Evolutionary conservation across 1,140 invertebrate genomes (phyloP).

Genomic region (Plectus sambesii): DNA sequence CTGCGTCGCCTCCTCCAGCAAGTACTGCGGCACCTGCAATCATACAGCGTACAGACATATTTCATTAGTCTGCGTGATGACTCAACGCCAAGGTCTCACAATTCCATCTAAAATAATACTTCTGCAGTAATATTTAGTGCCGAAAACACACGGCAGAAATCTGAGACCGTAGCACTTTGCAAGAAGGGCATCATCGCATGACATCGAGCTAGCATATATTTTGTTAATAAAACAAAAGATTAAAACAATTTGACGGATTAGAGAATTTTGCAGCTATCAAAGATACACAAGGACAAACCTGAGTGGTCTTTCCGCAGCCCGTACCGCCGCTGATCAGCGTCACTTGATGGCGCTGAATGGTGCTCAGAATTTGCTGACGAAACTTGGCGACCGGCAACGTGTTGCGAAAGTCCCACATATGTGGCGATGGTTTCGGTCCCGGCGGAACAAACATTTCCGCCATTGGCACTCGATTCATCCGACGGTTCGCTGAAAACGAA

Average conservation of each 20-base stretch:
- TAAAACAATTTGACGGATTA: too few species aligned
- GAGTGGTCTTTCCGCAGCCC: constrained; percentile 79
- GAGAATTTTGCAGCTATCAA: too few species aligned
- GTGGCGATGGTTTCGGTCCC: constrained; percentile 48
- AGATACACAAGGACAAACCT: too few species aligned
- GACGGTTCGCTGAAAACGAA: constrained; percentile 52
- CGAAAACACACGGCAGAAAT: too few species aligned
- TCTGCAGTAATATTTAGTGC: too few species aligned
- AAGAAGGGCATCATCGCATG: too few species aligned
- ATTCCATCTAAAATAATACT: too few species aligned
- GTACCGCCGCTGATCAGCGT: constrained; percentile 71
- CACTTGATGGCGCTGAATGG: constrained; percentile 72
- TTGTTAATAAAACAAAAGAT: too few species aligned
- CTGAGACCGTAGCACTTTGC: too few species aligned
- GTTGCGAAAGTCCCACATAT: constrained; percentile 52
- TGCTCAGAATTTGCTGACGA: constrained; percentile 51
- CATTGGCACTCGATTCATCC: constrained; percentile 56
- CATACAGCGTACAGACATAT: constrained; percentile 17
- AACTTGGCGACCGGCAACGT: constrained; percentile 54
- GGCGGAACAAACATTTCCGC: constrained; percentile 53
- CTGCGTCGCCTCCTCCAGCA: constrained; percentile 63
- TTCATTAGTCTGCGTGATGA: too few species aligned
- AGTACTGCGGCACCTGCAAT: constrained; percentile 67
- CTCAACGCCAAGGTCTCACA: too few species aligned
- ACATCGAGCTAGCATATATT: too few species aligned